Evolutionary conservation across 2,888 invertebrate species (phyloP).

Genomic region (Mythimna loreyi): DNA sequence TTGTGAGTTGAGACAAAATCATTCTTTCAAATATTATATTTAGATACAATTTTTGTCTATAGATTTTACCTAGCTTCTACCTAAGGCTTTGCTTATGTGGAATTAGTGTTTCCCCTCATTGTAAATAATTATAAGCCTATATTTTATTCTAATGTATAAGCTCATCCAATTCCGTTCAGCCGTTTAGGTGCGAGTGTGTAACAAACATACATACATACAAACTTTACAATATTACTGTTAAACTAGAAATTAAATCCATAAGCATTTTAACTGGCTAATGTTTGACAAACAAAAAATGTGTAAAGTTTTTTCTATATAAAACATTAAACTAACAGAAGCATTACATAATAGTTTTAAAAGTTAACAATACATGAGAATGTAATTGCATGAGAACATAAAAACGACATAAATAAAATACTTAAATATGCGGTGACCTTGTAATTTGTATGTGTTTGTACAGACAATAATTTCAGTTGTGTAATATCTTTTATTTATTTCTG

Average conservation of each 20-base stretch:
- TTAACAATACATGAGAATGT: conserved; percentile 23
- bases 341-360: conserved; percentile 10
- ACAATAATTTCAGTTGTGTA: conserved; percentile 17
- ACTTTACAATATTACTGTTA: too few relatives aligned
- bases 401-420: conserved; percentile 12
- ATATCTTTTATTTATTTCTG: conserved; percentile 15
- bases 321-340: not conserved
- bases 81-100: too few relatives aligned
- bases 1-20: not conserved
- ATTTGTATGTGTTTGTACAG: not conserved
- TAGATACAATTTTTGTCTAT: not conserved
- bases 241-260: not conserved
- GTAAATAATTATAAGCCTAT: too few relatives aligned
- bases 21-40: not conserved
- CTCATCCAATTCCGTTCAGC: too few relatives aligned
- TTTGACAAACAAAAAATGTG: not conserved
- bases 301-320: not conserved
- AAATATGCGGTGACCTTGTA: conserved; percentile 38
- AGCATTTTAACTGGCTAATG: not conserved
- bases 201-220: too few relatives aligned
- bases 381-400: conserved; percentile 18
- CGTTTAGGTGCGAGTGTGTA: too few relatives aligned
- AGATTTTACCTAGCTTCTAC: too few relatives aligned
- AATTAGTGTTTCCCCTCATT: too few relatives aligned
- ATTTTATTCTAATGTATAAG: too few relatives aligned